Base-by-base conservation (phyloP, 2,888 invertebrate genomes). In the Chironomus tentans region DNA sequence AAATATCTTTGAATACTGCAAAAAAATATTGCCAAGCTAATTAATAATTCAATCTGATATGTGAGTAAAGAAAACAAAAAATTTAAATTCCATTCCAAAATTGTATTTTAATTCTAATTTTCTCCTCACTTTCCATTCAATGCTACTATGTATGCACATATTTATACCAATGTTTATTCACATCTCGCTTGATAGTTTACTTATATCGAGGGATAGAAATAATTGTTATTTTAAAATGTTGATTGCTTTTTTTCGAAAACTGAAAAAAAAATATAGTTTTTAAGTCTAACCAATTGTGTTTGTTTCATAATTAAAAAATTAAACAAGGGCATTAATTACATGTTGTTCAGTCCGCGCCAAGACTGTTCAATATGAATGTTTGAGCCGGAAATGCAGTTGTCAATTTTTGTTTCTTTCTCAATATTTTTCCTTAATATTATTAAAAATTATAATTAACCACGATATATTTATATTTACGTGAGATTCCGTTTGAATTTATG, bases 261-360 rank as follows among this genome's bases (percentile, higher is more conserved):
- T 65, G 21, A 65, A 65, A 18, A 65, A 12, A 21, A 15, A n/a
- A n/a, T n/a, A n/a, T n/a, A 50, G n/a, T 50, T 50, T 50, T 50
- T 15, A 15, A 18, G 6, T 65, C 65, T 65, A 65, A 65, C 65
- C 65, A 21, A 24, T 24, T 65, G 21, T 21, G 38, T 38, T 38
- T 65, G 13, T 65, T 65, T 65, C 65, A 22, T 65, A 65, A 65
- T 65, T 65, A 56, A 65, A 65, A 50, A 65, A 65, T 65, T 65
- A 65, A 65, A 65, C 65, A 65, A 65, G 65, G 65, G 21, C 22
- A 65, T 65, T 62, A 21, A 65, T 65, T 22, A 65, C 65, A 65
- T 24, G 24, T 22, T 65, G 4, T 65, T 21, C 13, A 24, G 21
- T n/a, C 15, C 56, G 56, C 56, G 56, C 56, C 56, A 56, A 56